phyloP scores from a whole-genome alignment of 1,140 invertebrate species.

The Ips typographus region DNA sequence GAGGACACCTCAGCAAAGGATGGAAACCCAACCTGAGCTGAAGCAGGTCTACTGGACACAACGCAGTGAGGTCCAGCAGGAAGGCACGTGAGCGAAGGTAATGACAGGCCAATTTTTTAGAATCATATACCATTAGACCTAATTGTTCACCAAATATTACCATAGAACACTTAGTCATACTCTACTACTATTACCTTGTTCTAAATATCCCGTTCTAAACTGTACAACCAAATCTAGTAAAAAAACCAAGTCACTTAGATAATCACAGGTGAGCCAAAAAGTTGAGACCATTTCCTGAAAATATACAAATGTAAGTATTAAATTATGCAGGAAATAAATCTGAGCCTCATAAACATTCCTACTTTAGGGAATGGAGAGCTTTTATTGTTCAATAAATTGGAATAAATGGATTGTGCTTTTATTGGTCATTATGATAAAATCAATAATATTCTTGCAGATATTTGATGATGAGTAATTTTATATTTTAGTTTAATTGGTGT shows the following conservation, averaged over 20 bases:
- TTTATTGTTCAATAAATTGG: no score
- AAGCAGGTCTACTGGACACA: slow-evolving; percentile 85
- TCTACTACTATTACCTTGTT: slow-evolving; percentile 66
- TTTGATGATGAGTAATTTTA: no score
- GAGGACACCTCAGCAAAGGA: slow-evolving; percentile 78
- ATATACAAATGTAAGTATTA: background rate
- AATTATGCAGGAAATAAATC: no score
- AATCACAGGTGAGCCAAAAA: slow-evolving; percentile 81
- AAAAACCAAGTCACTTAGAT: slow-evolving; percentile 83
- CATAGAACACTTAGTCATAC: background rate
- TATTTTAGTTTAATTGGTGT: no score
- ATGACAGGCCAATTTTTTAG: slow-evolving; percentile 83
- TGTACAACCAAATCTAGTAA: slow-evolving; percentile 86
- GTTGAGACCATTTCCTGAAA: slow-evolving; percentile 63
- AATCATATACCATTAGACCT: slow-evolving; percentile 85
- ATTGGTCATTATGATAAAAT: no score
- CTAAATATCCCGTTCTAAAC: slow-evolving; percentile 92
- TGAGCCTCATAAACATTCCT: no score
- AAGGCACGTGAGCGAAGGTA: slow-evolving; percentile 86
- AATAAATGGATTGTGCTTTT: no score
- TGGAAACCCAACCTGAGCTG: slow-evolving; percentile 78
- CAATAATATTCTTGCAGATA: no score
- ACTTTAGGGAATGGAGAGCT: no score
- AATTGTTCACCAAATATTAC: no score
- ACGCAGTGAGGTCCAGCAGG: slow-evolving; percentile 77